phyloP scores from a whole-genome alignment of 2,797 vertebrate species.

The Spinibarbus caldwelli region DNA sequence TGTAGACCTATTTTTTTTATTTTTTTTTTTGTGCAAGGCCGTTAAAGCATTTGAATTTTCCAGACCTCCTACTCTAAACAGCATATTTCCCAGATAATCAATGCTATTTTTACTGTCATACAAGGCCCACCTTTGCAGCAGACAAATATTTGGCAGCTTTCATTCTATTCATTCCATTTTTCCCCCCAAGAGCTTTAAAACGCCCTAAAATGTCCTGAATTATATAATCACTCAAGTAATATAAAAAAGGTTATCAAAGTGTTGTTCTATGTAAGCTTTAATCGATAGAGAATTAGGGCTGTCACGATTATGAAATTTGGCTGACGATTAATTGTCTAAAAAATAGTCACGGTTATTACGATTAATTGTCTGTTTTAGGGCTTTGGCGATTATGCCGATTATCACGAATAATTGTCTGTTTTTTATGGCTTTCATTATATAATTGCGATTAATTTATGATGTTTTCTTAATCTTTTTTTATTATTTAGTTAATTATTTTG shows the following conservation, averaged over 20 bases:
- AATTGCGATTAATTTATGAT: too few species aligned
- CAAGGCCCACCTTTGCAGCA: background rate
- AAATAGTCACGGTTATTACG: too few species aligned
- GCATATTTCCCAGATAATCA: background rate
- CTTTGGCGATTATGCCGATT: too few species aligned
- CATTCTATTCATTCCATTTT: background rate
- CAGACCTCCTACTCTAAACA: conserved; percentile 11
- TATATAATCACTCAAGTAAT: background rate
- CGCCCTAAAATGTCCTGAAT: background rate
- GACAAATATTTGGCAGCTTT: background rate
- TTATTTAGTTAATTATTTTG: too few species aligned
- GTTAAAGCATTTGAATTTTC: conserved; percentile 48
- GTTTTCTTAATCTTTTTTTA: too few species aligned
- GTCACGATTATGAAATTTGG: too few species aligned
- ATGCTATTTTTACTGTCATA: background rate
- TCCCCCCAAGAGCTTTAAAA: background rate
- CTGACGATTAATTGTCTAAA: too few species aligned
- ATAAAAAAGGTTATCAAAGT: background rate
- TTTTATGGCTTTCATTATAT: too few species aligned
- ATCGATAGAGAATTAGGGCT: too few species aligned
- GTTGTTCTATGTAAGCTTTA: background rate
- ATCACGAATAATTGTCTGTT: too few species aligned
- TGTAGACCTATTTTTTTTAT: conserved; percentile 11
- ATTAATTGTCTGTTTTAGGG: too few species aligned
- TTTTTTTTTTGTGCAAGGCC: background rate